Conservation (phyloP, 2,888 invertebrate species). For the Drosophila cracens region DNA sequence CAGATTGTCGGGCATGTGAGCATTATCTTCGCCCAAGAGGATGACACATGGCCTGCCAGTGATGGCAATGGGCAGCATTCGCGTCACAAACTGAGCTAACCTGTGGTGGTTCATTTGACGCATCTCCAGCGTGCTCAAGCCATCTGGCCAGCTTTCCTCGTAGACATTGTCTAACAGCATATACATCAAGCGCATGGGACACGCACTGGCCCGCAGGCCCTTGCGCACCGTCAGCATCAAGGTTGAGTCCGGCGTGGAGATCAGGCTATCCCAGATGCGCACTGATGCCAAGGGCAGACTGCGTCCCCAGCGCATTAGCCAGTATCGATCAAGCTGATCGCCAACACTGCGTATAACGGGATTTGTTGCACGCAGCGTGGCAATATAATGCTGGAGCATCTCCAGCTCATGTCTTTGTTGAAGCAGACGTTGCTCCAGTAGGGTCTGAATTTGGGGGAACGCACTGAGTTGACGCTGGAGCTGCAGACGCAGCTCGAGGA, state of each 20-base stretch:
- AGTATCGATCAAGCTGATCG: slow-evolving; percentile 59
- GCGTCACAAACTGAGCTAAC: slow-evolving; percentile 44
- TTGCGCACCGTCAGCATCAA: slow-evolving; percentile 56
- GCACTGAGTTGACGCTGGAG: slow-evolving; percentile 28
- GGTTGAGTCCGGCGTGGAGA: slow-evolving; percentile 61
- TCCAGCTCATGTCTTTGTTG: slow-evolving; percentile 62
- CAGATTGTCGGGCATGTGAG: slow-evolving; percentile 61
- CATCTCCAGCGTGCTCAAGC: slow-evolving; percentile 45
- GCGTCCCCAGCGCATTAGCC: slow-evolving; percentile 60
- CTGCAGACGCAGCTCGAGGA: slow-evolving; percentile 51
- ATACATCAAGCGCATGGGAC: slow-evolving; percentile 58
- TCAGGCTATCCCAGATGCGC: slow-evolving; percentile 62
- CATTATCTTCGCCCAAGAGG: slow-evolving; percentile 52
- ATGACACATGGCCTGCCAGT: slow-evolving; percentile 54
- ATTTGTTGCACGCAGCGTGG: slow-evolving; percentile 54
- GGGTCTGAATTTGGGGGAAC: slow-evolving; percentile 31
- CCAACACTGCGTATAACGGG: slow-evolving; percentile 61
- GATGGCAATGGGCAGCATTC: slow-evolving; percentile 39
- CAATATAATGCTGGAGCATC: slow-evolving; percentile 62
- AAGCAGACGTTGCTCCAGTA: slow-evolving; percentile 41
- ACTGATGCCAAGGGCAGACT: slow-evolving; percentile 42
- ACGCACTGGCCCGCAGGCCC: slow-evolving; percentile 40
- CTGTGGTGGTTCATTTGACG: slow-evolving; percentile 55
- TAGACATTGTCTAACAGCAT: slow-evolving; percentile 53
- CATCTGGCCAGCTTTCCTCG: slow-evolving; percentile 64